phyloP scores from a whole-genome alignment of 1,140 invertebrate species.

The Physella acuta region DNA sequence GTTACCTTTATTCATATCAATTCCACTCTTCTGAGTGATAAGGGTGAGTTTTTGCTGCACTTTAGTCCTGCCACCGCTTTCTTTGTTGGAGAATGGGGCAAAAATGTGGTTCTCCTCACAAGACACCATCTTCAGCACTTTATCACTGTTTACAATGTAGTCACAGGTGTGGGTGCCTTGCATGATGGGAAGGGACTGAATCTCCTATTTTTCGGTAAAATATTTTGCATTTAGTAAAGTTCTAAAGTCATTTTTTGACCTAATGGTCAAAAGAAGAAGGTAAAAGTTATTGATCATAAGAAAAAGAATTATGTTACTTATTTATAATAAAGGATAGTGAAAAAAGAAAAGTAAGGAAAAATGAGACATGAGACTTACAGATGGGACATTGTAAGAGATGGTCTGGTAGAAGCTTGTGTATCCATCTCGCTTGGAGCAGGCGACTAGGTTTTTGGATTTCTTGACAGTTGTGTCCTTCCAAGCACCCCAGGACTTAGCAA shows the following conservation, averaged over 20 bases:
- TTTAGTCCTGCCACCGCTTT: constrained; percentile 73
- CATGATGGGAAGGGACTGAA: constrained; percentile 76
- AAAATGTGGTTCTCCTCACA: constrained; percentile 80
- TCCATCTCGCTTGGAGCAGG: constrained; percentile 75
- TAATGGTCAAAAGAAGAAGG: neutral
- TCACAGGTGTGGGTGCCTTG: constrained; percentile 77
- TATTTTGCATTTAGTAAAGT: too few species aligned
- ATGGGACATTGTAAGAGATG: constrained; percentile 37
- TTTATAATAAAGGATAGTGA: neutral
- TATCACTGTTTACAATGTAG: constrained; percentile 73
- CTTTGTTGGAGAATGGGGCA: constrained; percentile 76
- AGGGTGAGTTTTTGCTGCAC: constrained; percentile 67
- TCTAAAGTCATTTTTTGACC: neutral
- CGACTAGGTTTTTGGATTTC: constrained; percentile 76
- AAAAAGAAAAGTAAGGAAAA: too few species aligned
- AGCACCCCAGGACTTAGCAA: constrained; percentile 62
- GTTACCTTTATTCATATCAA: constrained; percentile 6
- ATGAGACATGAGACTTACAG: constrained; percentile 35
- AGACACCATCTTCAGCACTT: constrained; percentile 71
- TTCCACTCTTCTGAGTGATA: constrained; percentile 26
- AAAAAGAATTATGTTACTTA: neutral
- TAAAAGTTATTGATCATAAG: neutral
- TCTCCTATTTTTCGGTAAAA: too few species aligned
- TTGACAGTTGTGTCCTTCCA: constrained; percentile 73
- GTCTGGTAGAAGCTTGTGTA: constrained; percentile 51